Conservation (phyloP, 2,888 invertebrate species). For the Sesia apiformis region DNA sequence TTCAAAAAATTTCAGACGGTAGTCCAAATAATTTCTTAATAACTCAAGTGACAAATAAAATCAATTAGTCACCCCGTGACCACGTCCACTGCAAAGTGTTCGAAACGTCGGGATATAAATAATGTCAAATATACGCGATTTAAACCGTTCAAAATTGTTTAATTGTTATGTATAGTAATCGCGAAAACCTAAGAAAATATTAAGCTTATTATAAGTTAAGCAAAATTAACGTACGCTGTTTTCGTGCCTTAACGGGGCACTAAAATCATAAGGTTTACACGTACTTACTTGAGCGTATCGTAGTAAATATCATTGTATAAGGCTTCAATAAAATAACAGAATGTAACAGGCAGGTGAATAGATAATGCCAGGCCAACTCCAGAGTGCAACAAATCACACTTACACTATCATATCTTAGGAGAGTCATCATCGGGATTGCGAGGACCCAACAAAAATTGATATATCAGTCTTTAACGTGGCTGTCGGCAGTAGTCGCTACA, state of each 20-base stretch:
- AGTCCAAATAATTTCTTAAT: no score
- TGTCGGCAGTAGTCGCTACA: conserved; percentile 10
- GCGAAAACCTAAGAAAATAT: no score
- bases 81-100: no score
- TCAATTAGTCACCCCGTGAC: no score
- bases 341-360: not conserved
- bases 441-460: conserved; percentile 41
- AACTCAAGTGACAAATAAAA: no score
- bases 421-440: not conserved
- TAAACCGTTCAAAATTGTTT: no score
- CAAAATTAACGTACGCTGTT: no score
- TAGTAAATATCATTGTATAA: not conserved
- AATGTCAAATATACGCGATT: no score
- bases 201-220: no score
- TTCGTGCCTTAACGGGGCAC: not conserved
- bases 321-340: not conserved
- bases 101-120: no score
- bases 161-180: no score
- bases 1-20: no score
- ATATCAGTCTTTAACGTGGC: conserved; percentile 29
- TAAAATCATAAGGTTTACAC: not conserved
- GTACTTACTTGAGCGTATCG: not conserved
- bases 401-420: not conserved
- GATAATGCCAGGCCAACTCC: not conserved
- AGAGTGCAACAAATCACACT: not conserved